Evolutionary conservation across 2,113 vertebrate species (phyloP), one percentile per base, ranked within the genome.

Genomic region (Neolamprologus falcicula): DNA sequence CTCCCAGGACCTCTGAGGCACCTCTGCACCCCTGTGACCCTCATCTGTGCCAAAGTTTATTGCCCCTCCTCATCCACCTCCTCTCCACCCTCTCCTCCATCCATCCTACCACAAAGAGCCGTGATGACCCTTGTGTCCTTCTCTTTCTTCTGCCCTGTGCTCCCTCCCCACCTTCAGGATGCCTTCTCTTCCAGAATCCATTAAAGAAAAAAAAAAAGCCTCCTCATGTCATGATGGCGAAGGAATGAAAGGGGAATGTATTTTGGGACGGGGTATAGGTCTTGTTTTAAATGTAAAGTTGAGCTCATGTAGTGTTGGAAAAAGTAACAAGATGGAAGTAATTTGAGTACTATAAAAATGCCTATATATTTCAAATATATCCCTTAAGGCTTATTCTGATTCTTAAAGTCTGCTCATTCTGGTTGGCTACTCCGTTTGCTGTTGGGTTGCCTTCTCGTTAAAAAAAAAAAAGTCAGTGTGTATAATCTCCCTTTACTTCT

Each of bases 71-170:
- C 81, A 42, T 6, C 84, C 80, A 82, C 83, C 86, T 86, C 90
- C 71, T 82, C 80, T 88, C 91, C 95, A 92, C 91, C 91, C 88
- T 93, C 89, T 90, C 90, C 84, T 90, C 91, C 76, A 73, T 89
- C 92, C 93, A 90, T 91, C 83, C 94, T 83, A 90, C 82, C 92
- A 95, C 95, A 95, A 96, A 95, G 94, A 92, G 78, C 90, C n/a
- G n/a, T 83, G 96, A 95, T 95, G 95, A 94, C 94, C 96, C 95
- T 90, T 93, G 90, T 94, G 95, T 96, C 94, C 92, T 85, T 88
- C 88, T 90, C 89, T 92, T 92, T 94, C 91, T 96, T 89, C 21
- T 45, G 80, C 50, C 85, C 89, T 83, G 37, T 17, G 16, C 85
- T 82, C 90, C 90, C 92, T 93, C 90, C 92, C 94, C 94, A 95